Base-by-base conservation (phyloP, 2,888 invertebrate genomes). In the Ichneumoninae sp. region DNA sequence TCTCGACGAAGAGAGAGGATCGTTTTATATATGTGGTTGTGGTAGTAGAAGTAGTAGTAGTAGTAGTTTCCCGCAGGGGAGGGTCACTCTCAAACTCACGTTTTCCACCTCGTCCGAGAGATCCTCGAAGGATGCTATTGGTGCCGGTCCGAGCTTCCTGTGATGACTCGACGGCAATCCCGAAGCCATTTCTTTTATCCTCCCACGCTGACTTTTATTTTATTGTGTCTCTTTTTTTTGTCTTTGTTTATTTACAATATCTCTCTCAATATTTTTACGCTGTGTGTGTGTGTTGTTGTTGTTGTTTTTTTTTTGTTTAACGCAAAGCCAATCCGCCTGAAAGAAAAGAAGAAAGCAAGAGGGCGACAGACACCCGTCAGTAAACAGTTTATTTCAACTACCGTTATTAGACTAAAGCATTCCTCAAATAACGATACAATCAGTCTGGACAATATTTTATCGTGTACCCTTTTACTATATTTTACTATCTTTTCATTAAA, bases 111-210 rank as follows among this genome's bases (percentile, higher is more conserved):
- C 97, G 94, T 97, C 97, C 92, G 97, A 97, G 94, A 96, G 95
- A 95, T 97, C 97, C 95, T 98, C 98, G 94, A 98, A 97, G 91
- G 98, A 98, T 93, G 98, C 98, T 94, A 98, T 97, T 93, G 98
- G 98, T 92, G 98, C 98, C 93, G 98, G 97, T 93, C 98, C 98
- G 95, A 97, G 96, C 94, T 97, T 96, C 95, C 96, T 96, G 95
- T 97, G 97, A 90, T 92, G 92, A 78, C 88, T 91, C 86, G 90
- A 93, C 88, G 92, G 91, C 78, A 93, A 90, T 86, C 92, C 92
- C 83, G 92, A 93, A 87, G 90, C 93, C 91, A 94, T 93, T 52
- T 70, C 19, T 65, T 44, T 60, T 60, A 71, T 62, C 40, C 33
- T 72, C 44, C 54, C 74, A 47, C 70, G 52, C 40, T 16, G 50